These are phyloP conservation scores for Pyxicephalus adspersus DNA, from an alignment of 2,113 vertebrate species.

Conservation along the genomic window DNA sequence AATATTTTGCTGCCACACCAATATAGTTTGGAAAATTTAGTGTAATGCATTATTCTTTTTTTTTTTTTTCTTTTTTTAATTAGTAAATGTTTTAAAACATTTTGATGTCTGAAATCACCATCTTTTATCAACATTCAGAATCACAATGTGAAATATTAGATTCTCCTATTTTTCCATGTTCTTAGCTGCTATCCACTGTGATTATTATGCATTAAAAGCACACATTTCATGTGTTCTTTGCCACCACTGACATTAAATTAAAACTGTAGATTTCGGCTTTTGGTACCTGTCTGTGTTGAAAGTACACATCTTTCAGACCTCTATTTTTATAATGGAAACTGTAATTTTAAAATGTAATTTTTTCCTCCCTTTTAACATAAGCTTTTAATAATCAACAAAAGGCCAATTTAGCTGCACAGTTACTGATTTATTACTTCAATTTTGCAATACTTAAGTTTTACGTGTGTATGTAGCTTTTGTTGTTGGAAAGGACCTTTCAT, in stretches of 20 bases:
- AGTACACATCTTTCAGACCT: background rate
- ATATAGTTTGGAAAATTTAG: slow-evolving; percentile 66
- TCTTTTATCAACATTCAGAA: slow-evolving; percentile 75
- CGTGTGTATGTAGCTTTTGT: too few relatives aligned
- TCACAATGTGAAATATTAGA: slow-evolving; percentile 79
- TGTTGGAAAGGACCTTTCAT: too few relatives aligned
- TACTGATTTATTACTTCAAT: too few relatives aligned
- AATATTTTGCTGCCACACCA: slow-evolving; percentile 79
- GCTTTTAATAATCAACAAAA: too few relatives aligned
- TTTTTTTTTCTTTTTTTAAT: slow-evolving; percentile 64
- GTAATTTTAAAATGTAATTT: background rate
- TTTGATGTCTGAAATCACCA: slow-evolving; percentile 72
- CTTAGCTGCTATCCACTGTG: slow-evolving; percentile 87
- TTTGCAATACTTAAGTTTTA: too few relatives aligned
- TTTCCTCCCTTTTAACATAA: background rate
- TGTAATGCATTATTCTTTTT: slow-evolving; percentile 64
- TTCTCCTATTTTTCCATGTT: slow-evolving; percentile 68
- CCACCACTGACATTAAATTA: slow-evolving; percentile 71
- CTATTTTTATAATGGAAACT: slow-evolving; percentile 16
- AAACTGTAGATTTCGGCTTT: slow-evolving; percentile 65
- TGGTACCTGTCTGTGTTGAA: slow-evolving; percentile 50
- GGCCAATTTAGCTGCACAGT: too few relatives aligned
- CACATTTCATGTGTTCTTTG: slow-evolving; percentile 81
- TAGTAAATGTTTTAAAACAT: slow-evolving; percentile 68
- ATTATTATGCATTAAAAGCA: slow-evolving; percentile 84